Conservation (phyloP, 2,888 invertebrate genomes). For the Seladonia tumulorum region DNA sequence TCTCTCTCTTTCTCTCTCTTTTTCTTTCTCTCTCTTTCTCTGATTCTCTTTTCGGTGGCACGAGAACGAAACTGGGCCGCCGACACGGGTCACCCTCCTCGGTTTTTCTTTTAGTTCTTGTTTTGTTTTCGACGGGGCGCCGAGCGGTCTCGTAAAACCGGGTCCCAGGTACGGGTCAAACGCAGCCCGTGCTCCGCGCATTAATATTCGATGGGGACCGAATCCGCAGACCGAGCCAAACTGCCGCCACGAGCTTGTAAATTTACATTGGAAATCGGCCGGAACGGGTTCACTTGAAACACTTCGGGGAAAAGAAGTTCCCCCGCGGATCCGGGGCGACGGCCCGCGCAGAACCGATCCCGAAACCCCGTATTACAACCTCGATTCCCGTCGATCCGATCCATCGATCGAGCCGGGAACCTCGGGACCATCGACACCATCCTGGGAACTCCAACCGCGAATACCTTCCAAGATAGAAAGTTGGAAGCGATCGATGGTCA, state of each 20-base stretch:
- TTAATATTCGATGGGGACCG: slow-evolving; percentile 68
- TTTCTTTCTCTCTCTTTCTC: neutral
- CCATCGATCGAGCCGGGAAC: neutral
- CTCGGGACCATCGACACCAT: neutral
- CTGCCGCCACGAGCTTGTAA: slow-evolving; percentile 49
- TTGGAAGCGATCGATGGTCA: too few species aligned
- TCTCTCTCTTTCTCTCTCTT: too few species aligned
- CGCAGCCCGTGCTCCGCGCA: slow-evolving; percentile 48
- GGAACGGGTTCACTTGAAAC: slow-evolving; percentile 33
- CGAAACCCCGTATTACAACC: neutral
- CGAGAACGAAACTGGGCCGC: slow-evolving; percentile 31
- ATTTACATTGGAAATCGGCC: slow-evolving; percentile 63
- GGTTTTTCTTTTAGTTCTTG: slow-evolving; percentile 19
- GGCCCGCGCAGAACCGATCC: neutral
- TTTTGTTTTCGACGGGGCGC: slow-evolving; percentile 23
- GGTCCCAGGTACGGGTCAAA: slow-evolving; percentile 55
- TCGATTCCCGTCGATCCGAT: neutral
- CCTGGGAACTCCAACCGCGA: neutral
- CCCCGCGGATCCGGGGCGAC: slow-evolving; percentile 31
- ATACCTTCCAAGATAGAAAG: neutral
- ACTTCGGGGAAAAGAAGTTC: slow-evolving; percentile 35
- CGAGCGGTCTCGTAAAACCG: slow-evolving; percentile 58
- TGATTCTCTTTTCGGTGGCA: neutral
- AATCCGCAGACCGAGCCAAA: slow-evolving; percentile 59
- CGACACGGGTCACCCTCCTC: slow-evolving; percentile 27